Evolutionary conservation across 2,797 vertebrate genomes (phyloP), one percentile per base, ranked within the genome.

Genomic region (Carduelis carduelis): DNA sequence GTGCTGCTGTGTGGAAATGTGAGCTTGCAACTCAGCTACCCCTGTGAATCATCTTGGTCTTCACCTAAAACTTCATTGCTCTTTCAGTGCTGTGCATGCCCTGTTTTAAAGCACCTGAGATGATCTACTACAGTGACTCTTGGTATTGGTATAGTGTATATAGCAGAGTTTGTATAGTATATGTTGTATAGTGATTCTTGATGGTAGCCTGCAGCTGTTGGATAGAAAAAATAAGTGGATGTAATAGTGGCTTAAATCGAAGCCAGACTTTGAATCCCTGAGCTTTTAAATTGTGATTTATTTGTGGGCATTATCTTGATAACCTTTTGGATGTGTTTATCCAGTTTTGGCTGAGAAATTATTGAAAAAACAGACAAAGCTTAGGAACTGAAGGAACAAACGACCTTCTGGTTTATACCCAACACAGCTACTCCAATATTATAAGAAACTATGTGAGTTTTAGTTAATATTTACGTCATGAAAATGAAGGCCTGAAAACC

Each of bases 31-130:
- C 24, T 9, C n/a, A 52, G 50, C 43, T 69, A 3, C 59, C 32
- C 63, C 70, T 82, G 32, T 35, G 30, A 35, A n/a, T 0, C 0
- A 10, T 30, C 63, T 59, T 3, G 1, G 44, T 57, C 20, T 85
- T 86, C 26, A 4, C 44, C 68, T 63, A 52, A 70, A 87, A 70
- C 21, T 13, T 44, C 60, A 12, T 21, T 83, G 72, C 17, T 78
- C 24, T 92, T 75, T 68, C 53, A 53, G 47, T 52, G 53, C 50
- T 53, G 14, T 49, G 15, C 27, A 12, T 37, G 60, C 6, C 18
- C 27, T 68, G 61, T 15, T 76, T 66, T 63, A 64, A 80, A 80
- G 71, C 35, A 60, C 8, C 39, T 14, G 37, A 55, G 46, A n/a
- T 76, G 22, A 7, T 83, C 34, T 24, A 0, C 43, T 34, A 0